A percentile compares a stretch with the other conserved stretches of the same genome.
phyloP scores from a whole-genome alignment of 2,113 vertebrate genomes.

The Lucifuga dentata region DNA sequence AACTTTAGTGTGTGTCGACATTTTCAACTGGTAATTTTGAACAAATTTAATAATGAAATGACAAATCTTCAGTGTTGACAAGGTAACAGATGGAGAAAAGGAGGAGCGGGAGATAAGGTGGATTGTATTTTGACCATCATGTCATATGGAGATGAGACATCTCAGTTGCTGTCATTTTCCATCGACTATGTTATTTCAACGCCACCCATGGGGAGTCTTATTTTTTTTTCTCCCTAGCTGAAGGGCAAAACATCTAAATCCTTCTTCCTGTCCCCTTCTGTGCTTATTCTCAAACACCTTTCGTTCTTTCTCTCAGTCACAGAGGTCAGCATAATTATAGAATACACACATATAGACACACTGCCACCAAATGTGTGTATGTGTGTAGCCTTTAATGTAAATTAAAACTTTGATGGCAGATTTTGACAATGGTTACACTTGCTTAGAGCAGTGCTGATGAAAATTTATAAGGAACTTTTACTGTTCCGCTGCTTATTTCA shows the following conservation, averaged over 20 bases:
- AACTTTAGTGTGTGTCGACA: not conserved
- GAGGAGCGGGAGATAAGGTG: conserved; percentile 33
- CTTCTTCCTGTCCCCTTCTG: conserved; percentile 11
- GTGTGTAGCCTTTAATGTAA: not conserved
- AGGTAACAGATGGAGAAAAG: conserved; percentile 23
- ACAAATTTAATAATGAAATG: conserved; percentile 12
- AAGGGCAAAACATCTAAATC: conserved; percentile 56
- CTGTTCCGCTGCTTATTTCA: too few species aligned
- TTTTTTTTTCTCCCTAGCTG: conserved; percentile 62
- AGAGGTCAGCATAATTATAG: conserved; percentile 72
- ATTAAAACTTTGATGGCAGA: not conserved
- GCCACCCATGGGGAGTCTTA: conserved; percentile 40
- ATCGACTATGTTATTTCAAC: conserved; percentile 62
- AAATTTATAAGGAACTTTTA: not conserved
- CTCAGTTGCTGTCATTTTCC: conserved; percentile 60
- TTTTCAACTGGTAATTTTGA: not conserved
- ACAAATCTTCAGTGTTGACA: conserved; percentile 9
- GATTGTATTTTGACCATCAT: conserved; percentile 62
- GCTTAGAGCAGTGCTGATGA: not conserved
- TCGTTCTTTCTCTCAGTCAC: conserved; percentile 17
- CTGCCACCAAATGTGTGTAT: conserved; percentile 39
- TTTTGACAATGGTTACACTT: not conserved
- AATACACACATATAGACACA: conserved; percentile 53
- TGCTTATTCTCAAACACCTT: not conserved
- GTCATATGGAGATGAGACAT: conserved; percentile 52